These are phyloP conservation scores for Phaonia tiefii DNA, from an alignment of 2,888 invertebrate species.

Conservation along the genomic window DNA sequence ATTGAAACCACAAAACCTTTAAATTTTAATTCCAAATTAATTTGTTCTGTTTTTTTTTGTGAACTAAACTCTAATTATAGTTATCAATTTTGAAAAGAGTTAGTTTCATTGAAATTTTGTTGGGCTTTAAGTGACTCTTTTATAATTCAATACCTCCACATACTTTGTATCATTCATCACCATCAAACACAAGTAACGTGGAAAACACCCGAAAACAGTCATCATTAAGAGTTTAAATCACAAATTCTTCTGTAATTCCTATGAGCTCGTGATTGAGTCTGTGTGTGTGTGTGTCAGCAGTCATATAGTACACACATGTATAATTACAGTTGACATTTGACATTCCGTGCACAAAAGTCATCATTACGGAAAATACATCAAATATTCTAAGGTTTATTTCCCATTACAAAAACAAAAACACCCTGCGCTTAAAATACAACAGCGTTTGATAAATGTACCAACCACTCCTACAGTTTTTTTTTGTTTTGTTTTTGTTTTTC, in stretches of 20 bases:
- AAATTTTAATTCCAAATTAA: too few species aligned
- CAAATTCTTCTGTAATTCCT: too few species aligned
- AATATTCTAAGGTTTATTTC: constrained; percentile 17
- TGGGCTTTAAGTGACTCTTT: not conserved
- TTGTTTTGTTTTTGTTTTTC: not conserved
- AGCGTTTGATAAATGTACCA: constrained; percentile 1
- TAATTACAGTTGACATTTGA: constrained; percentile 54
- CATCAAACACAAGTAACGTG: not conserved
- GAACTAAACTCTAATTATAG: too few species aligned
- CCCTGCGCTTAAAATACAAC: not conserved
- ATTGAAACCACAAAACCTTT: too few species aligned
- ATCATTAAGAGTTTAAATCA: constrained; percentile 13
- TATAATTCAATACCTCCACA: not conserved
- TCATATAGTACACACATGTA: constrained; percentile 1
- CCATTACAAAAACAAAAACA: constrained; percentile 8
- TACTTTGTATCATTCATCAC: not conserved
- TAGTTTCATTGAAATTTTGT: not conserved
- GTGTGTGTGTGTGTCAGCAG: not conserved
- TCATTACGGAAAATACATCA: constrained; percentile 6
- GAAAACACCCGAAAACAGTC: not conserved
- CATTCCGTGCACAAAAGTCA: constrained; percentile 48
- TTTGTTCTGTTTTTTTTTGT: too few species aligned
- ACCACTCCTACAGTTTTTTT: not conserved
- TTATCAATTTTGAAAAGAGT: too few species aligned
- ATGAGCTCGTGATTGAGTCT: too few species aligned